phyloP scores from a whole-genome alignment of 2,797 vertebrate species.

The Sylvilagus floridanus region DNA sequence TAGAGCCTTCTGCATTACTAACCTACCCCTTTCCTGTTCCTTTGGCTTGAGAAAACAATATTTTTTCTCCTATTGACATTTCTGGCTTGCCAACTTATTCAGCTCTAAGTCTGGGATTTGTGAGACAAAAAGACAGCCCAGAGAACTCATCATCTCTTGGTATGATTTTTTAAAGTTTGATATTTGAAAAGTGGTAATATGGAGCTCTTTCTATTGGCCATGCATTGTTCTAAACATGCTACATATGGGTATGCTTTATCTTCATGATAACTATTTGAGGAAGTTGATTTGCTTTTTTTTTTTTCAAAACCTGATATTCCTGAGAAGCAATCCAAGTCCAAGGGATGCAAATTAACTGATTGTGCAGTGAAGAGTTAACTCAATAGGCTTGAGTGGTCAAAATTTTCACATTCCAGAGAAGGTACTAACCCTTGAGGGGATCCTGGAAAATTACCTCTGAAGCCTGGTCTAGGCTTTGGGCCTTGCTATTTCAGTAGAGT shows the following conservation, averaged over 20 bases:
- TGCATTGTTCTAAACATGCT: background rate
- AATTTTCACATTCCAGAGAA: background rate
- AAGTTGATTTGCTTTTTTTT: background rate
- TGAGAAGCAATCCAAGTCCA: background rate
- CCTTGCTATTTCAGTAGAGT: background rate
- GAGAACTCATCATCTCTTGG: background rate
- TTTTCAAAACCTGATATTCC: background rate
- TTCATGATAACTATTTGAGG: background rate
- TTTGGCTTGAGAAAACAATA: background rate
- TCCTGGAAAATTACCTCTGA: background rate
- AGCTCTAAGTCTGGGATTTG: background rate
- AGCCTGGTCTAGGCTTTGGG: background rate
- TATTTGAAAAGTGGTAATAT: background rate
- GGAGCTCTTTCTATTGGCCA: background rate
- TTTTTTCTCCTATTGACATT: background rate
- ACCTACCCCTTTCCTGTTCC: background rate
- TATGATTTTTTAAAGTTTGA: background rate
- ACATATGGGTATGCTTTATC: background rate
- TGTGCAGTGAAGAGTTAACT: background rate
- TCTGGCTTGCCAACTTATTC: background rate
- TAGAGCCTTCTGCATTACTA: background rate
- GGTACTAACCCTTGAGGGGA: too few species aligned
- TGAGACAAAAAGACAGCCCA: background rate
- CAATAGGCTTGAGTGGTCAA: background rate
- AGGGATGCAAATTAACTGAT: background rate